phyloP scores from a whole-genome alignment of 1,140 invertebrate species.

The Drosophila orosa region DNA sequence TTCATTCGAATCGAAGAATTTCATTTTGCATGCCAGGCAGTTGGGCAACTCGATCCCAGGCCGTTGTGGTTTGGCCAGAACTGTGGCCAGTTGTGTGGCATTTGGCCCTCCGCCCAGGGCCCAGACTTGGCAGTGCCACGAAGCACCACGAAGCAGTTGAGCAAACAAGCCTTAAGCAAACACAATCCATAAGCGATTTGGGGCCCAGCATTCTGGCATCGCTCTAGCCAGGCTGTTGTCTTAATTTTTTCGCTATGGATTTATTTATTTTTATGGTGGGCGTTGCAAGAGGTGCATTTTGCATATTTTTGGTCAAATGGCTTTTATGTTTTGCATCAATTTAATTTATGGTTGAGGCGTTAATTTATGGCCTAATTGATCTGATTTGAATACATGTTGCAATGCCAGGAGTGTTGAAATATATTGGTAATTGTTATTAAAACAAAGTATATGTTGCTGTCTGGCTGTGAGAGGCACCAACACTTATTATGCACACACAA shows the following conservation, averaged over 20 bases:
- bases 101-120: conserved; percentile 44
- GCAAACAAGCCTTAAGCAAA: conserved; percentile 63
- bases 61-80: conserved; percentile 49
- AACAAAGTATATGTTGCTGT: not conserved
- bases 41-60: conserved; percentile 38
- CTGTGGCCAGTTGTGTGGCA: conserved; percentile 41
- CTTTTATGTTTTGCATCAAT: conserved; percentile 72
- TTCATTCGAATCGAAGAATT: conserved; percentile 56
- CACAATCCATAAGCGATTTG: conserved; percentile 59
- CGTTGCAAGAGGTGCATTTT: conserved; percentile 61
- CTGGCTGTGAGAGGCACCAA: conserved; percentile 2
- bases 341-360: conserved; percentile 77
- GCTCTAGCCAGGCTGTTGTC: conserved; percentile 27
- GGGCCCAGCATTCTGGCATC: conserved; percentile 12
- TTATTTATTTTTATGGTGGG: conserved; percentile 44
- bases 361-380: conserved; percentile 81
- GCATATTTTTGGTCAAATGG: conserved; percentile 69
- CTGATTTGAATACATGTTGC: conserved; percentile 69
- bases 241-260: conserved; percentile 27
- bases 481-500: not conserved
- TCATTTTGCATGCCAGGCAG: conserved; percentile 58
- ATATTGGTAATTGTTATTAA: conserved; percentile 46
- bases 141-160: conserved; percentile 28
- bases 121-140: conserved; percentile 1
- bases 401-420: conserved; percentile 61